A percentile compares a stretch with the other conserved stretches of the same genome.
Evolutionary conservation across 2,113 vertebrate genomes (phyloP).

Genomic region (Bubo scandiacus): DNA sequence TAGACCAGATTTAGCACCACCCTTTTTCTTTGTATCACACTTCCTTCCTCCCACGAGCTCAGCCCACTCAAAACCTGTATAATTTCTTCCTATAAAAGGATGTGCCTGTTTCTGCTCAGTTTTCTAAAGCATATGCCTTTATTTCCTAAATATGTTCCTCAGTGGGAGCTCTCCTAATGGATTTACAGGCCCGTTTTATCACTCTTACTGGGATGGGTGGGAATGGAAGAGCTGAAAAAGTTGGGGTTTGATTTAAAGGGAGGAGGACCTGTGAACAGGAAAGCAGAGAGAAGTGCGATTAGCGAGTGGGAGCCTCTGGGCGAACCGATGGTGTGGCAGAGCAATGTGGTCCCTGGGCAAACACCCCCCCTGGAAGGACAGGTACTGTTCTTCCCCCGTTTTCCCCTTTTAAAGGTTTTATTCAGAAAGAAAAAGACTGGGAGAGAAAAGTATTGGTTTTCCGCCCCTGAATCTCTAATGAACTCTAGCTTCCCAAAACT

Average conservation of each 20-base stretch:
- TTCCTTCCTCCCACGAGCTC: constrained; percentile 35
- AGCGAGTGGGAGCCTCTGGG: neutral
- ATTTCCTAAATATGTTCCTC: neutral
- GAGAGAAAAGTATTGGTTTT: neutral
- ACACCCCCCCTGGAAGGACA: neutral
- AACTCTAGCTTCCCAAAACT: neutral
- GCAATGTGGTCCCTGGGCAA: neutral
- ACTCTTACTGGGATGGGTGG: neutral
- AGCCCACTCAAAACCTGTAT: constrained; percentile 48
- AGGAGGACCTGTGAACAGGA: neutral
- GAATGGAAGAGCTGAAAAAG: neutral
- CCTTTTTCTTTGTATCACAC: constrained; percentile 29
- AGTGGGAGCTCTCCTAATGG: neutral
- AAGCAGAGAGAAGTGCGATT: neutral
- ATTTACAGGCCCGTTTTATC: neutral
- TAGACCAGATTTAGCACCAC: constrained; percentile 12
- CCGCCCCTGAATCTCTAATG: neutral
- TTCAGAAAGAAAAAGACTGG: neutral
- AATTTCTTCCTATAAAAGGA: neutral
- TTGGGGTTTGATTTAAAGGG: neutral
- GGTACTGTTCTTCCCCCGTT: neutral
- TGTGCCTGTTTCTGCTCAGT: neutral
- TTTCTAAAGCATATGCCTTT: neutral
- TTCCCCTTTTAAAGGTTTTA: neutral
- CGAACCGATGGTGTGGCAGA: neutral